Percentiles rank a stretch among this genome's conserved stretches.
Evolutionary conservation across 1,140 invertebrate genomes (phyloP).

Genomic region (Atta texana): DNA sequence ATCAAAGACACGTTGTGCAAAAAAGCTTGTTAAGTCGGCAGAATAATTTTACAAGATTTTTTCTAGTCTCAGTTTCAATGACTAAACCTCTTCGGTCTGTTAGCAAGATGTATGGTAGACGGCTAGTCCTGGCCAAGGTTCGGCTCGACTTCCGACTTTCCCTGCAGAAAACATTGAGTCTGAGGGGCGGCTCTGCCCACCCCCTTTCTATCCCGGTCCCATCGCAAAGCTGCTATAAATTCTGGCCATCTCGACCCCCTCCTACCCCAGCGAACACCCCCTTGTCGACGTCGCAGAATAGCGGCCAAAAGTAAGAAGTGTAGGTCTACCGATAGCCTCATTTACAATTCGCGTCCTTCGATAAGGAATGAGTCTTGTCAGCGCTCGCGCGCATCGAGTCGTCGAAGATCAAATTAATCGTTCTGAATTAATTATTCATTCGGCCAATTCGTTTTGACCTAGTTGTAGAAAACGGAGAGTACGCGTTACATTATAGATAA

Average conservation of each 20-base stretch:
- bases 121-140: slow-evolving; percentile 85
- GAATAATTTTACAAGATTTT: slow-evolving; percentile 79
- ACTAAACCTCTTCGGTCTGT: slow-evolving; percentile 83
- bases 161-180: slow-evolving; percentile 86
- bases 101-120: slow-evolving; percentile 85
- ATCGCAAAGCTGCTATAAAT: slow-evolving; percentile 86
- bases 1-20: too few species aligned
- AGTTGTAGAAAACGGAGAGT: slow-evolving; percentile 11
- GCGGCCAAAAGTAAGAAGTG: slow-evolving; percentile 83
- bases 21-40: too few species aligned
- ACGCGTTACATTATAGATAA: background rate
- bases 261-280: slow-evolving; percentile 39
- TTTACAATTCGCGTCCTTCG: slow-evolving; percentile 63
- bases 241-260: slow-evolving; percentile 73
- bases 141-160: slow-evolving; percentile 86
- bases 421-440: slow-evolving; percentile 40
- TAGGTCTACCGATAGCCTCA: slow-evolving; percentile 69
- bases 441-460: slow-evolving; percentile 34
- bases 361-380: slow-evolving; percentile 28
- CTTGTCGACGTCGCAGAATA: slow-evolving; percentile 77
- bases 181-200: slow-evolving; percentile 75
- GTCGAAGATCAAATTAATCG: slow-evolving; percentile 45
- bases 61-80: slow-evolving; percentile 32
- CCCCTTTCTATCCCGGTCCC: slow-evolving; percentile 29
- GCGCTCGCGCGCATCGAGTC: slow-evolving; percentile 19